Base-by-base conservation (phyloP, 2,888 invertebrate species). In the Macrophya annulata region DNA sequence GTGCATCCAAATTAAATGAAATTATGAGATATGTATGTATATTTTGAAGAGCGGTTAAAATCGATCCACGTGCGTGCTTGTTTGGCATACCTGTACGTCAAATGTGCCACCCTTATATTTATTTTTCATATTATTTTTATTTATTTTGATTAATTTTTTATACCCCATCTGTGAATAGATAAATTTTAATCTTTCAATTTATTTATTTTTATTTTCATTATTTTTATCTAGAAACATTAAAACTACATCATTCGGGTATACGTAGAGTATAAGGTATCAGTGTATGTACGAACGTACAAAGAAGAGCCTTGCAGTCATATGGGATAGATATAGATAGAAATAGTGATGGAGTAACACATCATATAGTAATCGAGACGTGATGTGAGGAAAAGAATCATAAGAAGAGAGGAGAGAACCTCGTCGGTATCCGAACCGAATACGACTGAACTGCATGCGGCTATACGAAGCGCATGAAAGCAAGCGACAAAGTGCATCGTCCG, bases 401-500 rank as follows among this genome's bases (percentile, higher is more conserved):
- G 71, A 59, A 85, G 71, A 55, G 31, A 62, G 72, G 17, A 83
- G 59, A 71, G 84, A 88, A 87, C 87, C 88, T 89, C 87, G 72
- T 85, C 88, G 87, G 86, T 87, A 88, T 88, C 86, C 85, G 88
- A 87, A 87, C 87, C 88, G 88, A 89, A 88, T 88, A 87, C 87
- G 88, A 89, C 88, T 89, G 89, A 89, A 87, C 87, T 82, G 87
- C 89, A 89, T 88, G 87, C 55, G n/a, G 17, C 55, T n/a, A n/a
- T 55, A 55, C 55, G 88, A 87, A 88, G 87, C 68, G 87, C 82
- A 86, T 86, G 81, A 62, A 83, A 83, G 83, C 83, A 83, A 71
- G 83, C 83, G 88, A 88, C 89, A 88, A 90, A 90, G 89, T 89
- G 89, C 89, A 89, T 89, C 87, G 89, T 88, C 87, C 87, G 89